A percentile compares a stretch with the other conserved stretches of the same genome.
Conservation (phyloP, 30 jellyfish, hydroid and myxozoan genomes). For the Catostylus mosaicus region DNA sequence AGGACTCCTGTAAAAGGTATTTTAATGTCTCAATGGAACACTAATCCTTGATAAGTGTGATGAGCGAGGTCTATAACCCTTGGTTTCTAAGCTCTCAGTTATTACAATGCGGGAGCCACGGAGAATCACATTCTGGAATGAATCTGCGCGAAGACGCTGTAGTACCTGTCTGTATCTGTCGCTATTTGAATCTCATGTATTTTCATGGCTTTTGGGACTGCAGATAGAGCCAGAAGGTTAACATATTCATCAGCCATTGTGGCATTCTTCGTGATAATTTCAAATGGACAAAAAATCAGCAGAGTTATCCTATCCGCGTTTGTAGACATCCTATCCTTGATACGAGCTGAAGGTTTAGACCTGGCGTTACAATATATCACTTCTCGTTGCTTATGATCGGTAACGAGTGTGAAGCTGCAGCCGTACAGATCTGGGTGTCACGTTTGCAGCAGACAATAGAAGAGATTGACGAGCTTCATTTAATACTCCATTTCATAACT, state of each 20-base stretch:
- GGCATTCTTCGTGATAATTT: constrained; percentile 11
- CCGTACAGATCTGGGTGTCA: not conserved
- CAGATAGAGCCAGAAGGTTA: constrained; percentile 21
- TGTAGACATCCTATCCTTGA: no score
- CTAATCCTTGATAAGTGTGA: constrained; percentile 5
- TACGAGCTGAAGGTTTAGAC: no score
- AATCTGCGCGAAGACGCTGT: not conserved
- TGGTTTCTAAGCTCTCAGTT: not conserved
- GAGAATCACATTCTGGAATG: not conserved
- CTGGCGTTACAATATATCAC: not conserved
- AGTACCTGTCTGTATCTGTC: constrained; percentile 9
- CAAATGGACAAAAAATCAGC: constrained; percentile 15
- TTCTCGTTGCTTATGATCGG: not conserved
- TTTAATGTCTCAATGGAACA: no score
- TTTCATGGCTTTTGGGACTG: constrained; percentile 25
- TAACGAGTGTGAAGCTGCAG: not conserved
- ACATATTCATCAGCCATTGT: constrained; percentile 23
- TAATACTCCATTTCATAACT: no score
- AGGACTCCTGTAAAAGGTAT: no score
- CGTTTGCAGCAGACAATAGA: no score
- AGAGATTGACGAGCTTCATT: no score
- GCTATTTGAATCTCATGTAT: constrained; percentile 13
- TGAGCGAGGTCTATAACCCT: constrained; percentile 4
- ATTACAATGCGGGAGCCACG: constrained; percentile 11
- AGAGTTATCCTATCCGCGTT: not conserved